Base-by-base conservation (phyloP, 2,113 vertebrate species). In the Myiagra hebetior region DNA sequence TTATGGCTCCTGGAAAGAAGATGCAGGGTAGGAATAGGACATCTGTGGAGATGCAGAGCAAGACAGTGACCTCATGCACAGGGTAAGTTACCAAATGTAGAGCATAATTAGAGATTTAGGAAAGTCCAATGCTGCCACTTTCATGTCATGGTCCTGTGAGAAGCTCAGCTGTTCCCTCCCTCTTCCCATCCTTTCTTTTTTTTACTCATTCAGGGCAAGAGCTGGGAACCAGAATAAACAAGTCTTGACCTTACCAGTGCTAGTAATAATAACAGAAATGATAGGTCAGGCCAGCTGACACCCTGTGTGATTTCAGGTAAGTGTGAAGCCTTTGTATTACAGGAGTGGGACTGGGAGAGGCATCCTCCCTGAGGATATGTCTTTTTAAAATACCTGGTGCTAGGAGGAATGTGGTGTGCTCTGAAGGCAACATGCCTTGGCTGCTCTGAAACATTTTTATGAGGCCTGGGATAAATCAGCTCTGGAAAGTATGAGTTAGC, bases 401-500 rank as follows among this genome's bases (percentile, higher is more conserved):
- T 95, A 52, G 91, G 59, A 95, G 79, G 87, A 93, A 93, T 96
- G 87, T 77, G 42, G n/a, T 69, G 50, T 73, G 60, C 47, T 87
- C 87, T 64, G 91, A 93, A 96, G 59, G 78, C 94, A 94, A 80
- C 35, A 96, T 62, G 67, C 52, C 86, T 94, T 93, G 90, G 83
- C 90, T 93, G 39, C 39, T 93, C 85, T 70, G 52, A 94, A 94
- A 41, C 64, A 27, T 90, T 95, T 96, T 96, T 96, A 96, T 0
- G 75, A 92, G 90, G 82, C 85, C 93, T 94, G 94, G 93, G 90
- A 94, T 95, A 96, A 94, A 97, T 95, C 96, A 97, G 37, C 79
- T 80, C 79, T 97, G 94, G 93, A 97, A 96, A 97, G 69, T 91
- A 94, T 91, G 95, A 96, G 93, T 92, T 91, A 90, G 90, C 87